These are phyloP conservation scores for Lethrus apterus DNA, from an alignment of 1,140 invertebrate genomes.

Conservation along the genomic window DNA sequence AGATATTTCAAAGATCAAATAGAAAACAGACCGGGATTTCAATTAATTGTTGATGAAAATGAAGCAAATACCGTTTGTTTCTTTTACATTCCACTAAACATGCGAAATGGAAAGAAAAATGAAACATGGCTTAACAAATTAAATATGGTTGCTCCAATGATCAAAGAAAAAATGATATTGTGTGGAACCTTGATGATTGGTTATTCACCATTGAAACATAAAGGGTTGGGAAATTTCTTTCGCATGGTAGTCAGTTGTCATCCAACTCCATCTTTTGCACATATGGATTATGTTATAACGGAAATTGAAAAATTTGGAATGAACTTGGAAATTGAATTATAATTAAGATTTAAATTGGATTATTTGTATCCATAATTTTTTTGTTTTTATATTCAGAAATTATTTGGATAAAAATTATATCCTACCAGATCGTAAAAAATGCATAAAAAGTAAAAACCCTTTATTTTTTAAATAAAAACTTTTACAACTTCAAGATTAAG, in stretches of 20 bases:
- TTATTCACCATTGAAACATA: constrained; percentile 68
- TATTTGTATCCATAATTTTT: too few relatives aligned
- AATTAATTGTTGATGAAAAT: constrained; percentile 43
- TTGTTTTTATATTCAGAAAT: too few relatives aligned
- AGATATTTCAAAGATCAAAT: constrained; percentile 21
- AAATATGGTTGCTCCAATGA: constrained; percentile 68
- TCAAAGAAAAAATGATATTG: constrained; percentile 75
- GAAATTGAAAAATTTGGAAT: constrained; percentile 55
- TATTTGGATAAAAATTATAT: too few relatives aligned
- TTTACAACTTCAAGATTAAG: too few relatives aligned
- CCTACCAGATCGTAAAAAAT: too few relatives aligned
- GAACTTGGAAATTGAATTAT: too few relatives aligned
- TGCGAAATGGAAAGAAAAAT: constrained; percentile 56
- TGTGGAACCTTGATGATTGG: constrained; percentile 76
- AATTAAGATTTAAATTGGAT: too few relatives aligned
- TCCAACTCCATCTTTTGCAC: constrained; percentile 49
- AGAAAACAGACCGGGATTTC: constrained; percentile 18
- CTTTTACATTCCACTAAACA: constrained; percentile 80
- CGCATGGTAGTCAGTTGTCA: constrained; percentile 78
- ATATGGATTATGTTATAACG: constrained; percentile 57
- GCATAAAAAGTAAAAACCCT: too few relatives aligned
- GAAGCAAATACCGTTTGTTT: constrained; percentile 85
- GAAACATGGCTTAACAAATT: constrained; percentile 61
- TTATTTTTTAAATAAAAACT: too few relatives aligned
- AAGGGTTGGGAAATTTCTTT: constrained; percentile 74